phyloP scores from a whole-genome alignment of 2,888 invertebrate species.

The Lymantria dispar region DNA sequence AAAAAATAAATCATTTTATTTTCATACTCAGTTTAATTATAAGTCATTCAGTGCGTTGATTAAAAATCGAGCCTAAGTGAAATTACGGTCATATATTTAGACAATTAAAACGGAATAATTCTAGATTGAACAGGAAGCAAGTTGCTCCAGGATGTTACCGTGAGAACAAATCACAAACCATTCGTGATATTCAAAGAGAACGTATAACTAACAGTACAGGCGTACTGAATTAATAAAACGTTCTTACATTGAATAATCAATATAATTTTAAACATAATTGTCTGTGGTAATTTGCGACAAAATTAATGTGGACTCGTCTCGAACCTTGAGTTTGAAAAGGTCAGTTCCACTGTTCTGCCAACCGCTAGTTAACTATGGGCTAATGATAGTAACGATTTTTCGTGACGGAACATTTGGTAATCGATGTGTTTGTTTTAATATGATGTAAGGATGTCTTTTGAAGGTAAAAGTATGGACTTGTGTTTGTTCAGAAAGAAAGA shows the following conservation, averaged over 20 bases:
- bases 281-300: conserved; percentile 32
- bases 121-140: too few relatives aligned
- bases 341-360: conserved; percentile 14
- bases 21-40: too few relatives aligned
- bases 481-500: too few relatives aligned
- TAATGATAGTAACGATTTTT: conserved; percentile 24
- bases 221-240: conserved; percentile 5
- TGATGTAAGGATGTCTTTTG: conserved; percentile 6
- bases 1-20: too few relatives aligned
- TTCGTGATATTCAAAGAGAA: conserved; percentile 2
- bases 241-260: conserved; percentile 16
- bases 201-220: not conserved
- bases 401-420: conserved; percentile 29
- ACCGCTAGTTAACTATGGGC: conserved; percentile 16
- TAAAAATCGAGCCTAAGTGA: too few relatives aligned
- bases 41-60: too few relatives aligned
- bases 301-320: conserved; percentile 15
- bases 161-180: not conserved
- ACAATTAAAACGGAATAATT: too few relatives aligned
- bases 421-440: conserved; percentile 5
- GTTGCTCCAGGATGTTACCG: not conserved
- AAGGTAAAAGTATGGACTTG: not conserved
- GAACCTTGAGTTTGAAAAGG: conserved; percentile 20
- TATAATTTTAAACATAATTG: conserved; percentile 28
- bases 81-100: too few relatives aligned